Evolutionary conservation across 2,113 vertebrate species (phyloP).

Genomic region (Eleginops maclovinus): DNA sequence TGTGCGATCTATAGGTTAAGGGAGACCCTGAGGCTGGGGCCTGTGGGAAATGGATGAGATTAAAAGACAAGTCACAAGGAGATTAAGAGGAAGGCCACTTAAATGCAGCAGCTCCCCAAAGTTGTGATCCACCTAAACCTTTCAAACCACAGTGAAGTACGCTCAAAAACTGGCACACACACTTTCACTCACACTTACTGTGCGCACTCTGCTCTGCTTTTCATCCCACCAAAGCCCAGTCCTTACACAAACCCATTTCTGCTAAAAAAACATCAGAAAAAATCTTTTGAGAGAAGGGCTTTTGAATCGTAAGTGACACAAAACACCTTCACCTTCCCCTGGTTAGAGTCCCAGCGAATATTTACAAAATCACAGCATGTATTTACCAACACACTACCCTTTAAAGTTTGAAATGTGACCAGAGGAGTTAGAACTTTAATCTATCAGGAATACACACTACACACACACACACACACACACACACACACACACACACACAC

Average conservation of each 20-base stretch:
- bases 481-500: background rate
- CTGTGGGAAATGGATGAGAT: slow-evolving; percentile 17
- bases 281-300: slow-evolving; percentile 12
- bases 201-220: background rate
- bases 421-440: background rate
- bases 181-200: background rate
- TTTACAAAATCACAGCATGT: slow-evolving; percentile 11
- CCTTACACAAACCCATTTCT: slow-evolving; percentile 26
- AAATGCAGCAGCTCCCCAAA: slow-evolving; percentile 35
- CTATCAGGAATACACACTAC: background rate
- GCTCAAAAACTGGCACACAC: slow-evolving; percentile 6
- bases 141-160: background rate
- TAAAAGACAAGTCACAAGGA: background rate
- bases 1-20: slow-evolving; percentile 24
- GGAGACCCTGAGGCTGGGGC: slow-evolving; percentile 19
- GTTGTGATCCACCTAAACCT: slow-evolving; percentile 37
- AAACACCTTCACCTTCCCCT: background rate
- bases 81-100: slow-evolving; percentile 27
- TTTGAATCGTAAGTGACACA: slow-evolving; percentile 23
- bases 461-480: background rate
- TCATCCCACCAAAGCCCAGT: background rate
- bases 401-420: slow-evolving; percentile 11
- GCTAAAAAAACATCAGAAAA: slow-evolving; percentile 7
- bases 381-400: background rate
- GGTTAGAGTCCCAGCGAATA: slow-evolving; percentile 10